Evolutionary conservation across 2,888 invertebrate genomes (phyloP), one percentile per base, ranked within the genome.

Genomic region (Cryptus armator): DNA sequence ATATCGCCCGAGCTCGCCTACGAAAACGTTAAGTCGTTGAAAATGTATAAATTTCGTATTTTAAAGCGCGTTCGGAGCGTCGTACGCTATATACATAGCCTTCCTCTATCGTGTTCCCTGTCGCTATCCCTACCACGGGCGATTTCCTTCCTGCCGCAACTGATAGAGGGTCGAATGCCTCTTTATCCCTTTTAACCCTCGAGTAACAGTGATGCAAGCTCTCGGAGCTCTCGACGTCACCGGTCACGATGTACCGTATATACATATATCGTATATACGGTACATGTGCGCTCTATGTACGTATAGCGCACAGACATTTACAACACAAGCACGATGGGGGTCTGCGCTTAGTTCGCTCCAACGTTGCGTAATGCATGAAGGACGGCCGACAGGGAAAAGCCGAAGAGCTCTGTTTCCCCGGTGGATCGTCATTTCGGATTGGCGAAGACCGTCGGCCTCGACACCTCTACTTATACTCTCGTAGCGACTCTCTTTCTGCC

Each of bases 301-400:
- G 12, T 10, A 56, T 19, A 56, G 53, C 53, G 10, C 24, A 19
- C 16, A 24, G 9, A 53, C 16, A 56, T 10, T 10, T 56, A 7
- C 19, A 10, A 24, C 24, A 64, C 29, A 19, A 32, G 46, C 66
- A 37, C 74, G 46, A 44, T 56, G 51, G 59, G 64, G 70, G 78
- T 24, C 51, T 72, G 53, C 66, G 81, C 44, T 56, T 75, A 78
- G 81, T 84, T 64, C 79, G 83, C 79, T 79, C 59, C 79, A 81
- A 82, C 87, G 72, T 81, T 85, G 85, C 84, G 83, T 88, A 87
- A 88, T 88, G 84, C 89, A 88, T 88, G 86, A 88, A 80, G 71
- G 79, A 81, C 78, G 48, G 75, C 75, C 78, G 78, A 72, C 78
- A 84, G 81, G 79, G 74, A 77, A 48, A 64, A 84, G 79, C 79